Evolutionary conservation across 2,888 invertebrate genomes (phyloP), one percentile per base, ranked within the genome.

Genomic region (Melanargia galathea): DNA sequence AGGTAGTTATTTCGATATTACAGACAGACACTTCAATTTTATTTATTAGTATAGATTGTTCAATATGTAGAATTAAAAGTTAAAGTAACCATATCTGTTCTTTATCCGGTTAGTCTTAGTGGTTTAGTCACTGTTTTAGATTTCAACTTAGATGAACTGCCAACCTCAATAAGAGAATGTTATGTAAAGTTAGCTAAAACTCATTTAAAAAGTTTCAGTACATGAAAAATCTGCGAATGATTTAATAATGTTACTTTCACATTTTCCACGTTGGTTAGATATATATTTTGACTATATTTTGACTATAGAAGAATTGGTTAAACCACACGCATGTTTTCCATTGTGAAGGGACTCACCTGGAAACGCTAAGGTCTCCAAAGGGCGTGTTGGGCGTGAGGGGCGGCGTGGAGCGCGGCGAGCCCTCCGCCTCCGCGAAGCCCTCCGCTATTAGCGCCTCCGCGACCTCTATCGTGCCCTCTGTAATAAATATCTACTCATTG

Each of bases 381-480:
- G 90, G 86, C 38, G 84, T 71, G 24, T 66, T 62, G 57, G 75
- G 66, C 52, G 72, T 70, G 63, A 73, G 65, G 57, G 77, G 72
- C 3, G 76, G 83, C 60, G 77, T 75, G 73, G 72, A 46, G 70
- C 77, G 72, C 70, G 75, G 65, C 2, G 71, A 74, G 67, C 70
- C 74, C 72, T 65, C 79, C 60, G 74, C 86, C 18, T 79, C 79
- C 45, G 95, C 95, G 78, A 91, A 90, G 1, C 93, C 94, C 64
- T 93, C 92, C 35, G 84, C 83, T 4, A 95, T 89, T 65, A 96
- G 76, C 65, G 92, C 92, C 20, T 92, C 91, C 2, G 93, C 94
- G 30, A 96, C 90, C 77, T 95, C 93, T 38, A 95, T 67, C 64
- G 95, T 92, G 1, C 89, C 90, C 18, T 86, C 90, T 18, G 30